phyloP scores from a whole-genome alignment of 2,888 invertebrate species.

The Thereva nobilitata region DNA sequence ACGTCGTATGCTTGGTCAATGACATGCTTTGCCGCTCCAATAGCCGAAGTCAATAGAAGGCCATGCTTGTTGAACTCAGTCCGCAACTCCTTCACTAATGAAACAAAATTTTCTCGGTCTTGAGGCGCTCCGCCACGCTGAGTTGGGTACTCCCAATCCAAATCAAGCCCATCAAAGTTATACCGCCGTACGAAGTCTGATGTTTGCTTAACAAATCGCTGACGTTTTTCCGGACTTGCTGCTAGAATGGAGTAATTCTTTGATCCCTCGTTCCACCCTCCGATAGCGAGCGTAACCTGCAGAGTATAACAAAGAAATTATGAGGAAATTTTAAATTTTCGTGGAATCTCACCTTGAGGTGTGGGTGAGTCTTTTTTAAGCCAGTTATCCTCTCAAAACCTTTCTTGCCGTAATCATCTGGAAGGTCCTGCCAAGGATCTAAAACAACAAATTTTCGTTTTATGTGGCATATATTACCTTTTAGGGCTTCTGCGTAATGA shows the following conservation, averaged over 20 bases:
- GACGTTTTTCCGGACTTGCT: constrained; percentile 65
- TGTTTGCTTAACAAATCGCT: constrained; percentile 71
- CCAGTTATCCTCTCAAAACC: constrained; percentile 71
- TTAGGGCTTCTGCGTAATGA: no score
- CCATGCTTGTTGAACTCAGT: constrained; percentile 70
- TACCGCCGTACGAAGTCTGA: constrained; percentile 64
- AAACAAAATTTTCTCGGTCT: constrained; percentile 78
- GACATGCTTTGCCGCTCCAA: constrained; percentile 76
- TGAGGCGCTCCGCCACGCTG: constrained; percentile 73
- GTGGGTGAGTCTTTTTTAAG: constrained; percentile 69
- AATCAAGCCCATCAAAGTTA: constrained; percentile 57
- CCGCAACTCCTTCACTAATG: constrained; percentile 76
- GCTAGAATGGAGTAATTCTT: constrained; percentile 63
- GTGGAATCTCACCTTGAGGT: constrained; percentile 61
- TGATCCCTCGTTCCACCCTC: constrained; percentile 92
- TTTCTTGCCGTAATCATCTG: constrained; percentile 74
- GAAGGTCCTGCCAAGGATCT: constrained; percentile 79
- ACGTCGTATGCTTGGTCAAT: constrained; percentile 81
- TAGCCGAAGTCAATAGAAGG: constrained; percentile 77
- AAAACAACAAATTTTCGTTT: constrained; percentile 39
- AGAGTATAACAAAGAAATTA: neutral
- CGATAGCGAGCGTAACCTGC: constrained; percentile 76
- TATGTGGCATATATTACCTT: no score
- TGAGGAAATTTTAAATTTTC: neutral
- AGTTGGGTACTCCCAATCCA: constrained; percentile 85